These are phyloP conservation scores for Corynorhinus townsendii DNA, from an alignment of 2,113 vertebrate species.

Conservation along the genomic window DNA sequence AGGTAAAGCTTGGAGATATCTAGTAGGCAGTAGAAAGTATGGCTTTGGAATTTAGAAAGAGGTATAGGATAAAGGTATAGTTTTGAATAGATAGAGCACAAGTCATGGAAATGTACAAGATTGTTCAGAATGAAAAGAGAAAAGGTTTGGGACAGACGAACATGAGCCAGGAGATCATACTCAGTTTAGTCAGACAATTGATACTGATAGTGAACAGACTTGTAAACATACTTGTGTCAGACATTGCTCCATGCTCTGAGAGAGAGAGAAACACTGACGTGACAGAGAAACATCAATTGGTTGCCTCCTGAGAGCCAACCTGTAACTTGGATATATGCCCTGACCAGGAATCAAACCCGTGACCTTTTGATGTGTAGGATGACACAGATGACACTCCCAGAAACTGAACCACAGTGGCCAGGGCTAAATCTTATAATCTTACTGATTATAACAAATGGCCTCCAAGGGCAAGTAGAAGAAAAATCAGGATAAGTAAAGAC, in stretches of 20 bases:
- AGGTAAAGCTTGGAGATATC: neutral
- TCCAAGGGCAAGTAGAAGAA: neutral
- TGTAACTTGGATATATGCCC: neutral
- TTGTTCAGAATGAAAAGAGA: neutral
- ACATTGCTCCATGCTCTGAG: neutral
- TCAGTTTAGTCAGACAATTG: neutral
- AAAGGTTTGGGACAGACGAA: neutral
- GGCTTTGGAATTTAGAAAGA: neutral
- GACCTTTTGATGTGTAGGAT: neutral
- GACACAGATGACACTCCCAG: neutral
- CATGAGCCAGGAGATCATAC: neutral
- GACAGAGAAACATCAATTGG: neutral
- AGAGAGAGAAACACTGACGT: neutral
- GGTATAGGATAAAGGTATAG: neutral
- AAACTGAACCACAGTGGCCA: neutral
- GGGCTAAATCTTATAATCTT: neutral
- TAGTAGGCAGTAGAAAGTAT: neutral
- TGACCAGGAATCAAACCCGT: neutral
- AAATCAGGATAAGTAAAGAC: neutral
- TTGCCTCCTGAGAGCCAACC: neutral
- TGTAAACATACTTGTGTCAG: neutral
- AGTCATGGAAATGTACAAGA: neutral
- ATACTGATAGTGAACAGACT: neutral
- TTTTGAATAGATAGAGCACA: neutral
- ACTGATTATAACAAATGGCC: neutral